Conservation (phyloP, 2,888 invertebrate species). For the Drosophila phalerata region DNA sequence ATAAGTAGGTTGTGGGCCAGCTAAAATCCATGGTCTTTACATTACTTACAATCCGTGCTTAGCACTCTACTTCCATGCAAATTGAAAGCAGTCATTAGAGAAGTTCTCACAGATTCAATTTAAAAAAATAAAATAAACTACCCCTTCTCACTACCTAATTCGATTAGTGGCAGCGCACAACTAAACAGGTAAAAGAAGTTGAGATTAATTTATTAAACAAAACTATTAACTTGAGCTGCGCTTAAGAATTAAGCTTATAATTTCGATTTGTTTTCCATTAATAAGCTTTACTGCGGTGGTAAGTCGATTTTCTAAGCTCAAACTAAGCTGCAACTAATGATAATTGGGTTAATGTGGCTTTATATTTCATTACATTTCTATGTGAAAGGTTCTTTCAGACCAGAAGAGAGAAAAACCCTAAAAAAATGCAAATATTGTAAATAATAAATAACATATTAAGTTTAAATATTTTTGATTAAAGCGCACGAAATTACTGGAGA, state of each 20-base stretch:
- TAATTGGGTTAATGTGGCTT: not conserved
- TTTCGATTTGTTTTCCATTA: not conserved
- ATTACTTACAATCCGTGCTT: not conserved
- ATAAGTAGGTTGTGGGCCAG: slow-evolving; percentile 39
- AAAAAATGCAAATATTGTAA: too few species aligned
- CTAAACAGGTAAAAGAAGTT: slow-evolving; percentile 15
- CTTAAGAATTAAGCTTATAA: slow-evolving; percentile 2
- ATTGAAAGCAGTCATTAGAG: slow-evolving; percentile 56
- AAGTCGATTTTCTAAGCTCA: not conserved
- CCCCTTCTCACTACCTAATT: not conserved
- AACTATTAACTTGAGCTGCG: slow-evolving; percentile 9
- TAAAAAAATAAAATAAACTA: slow-evolving; percentile 1
- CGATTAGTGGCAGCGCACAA: not conserved
- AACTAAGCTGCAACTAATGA: not conserved
- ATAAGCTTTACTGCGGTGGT: not conserved
- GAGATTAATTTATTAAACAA: not conserved
- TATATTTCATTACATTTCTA: not conserved
- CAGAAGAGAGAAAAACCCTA: too few species aligned
- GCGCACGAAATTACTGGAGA: too few species aligned
- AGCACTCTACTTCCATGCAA: slow-evolving; percentile 30
- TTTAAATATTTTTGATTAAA: too few species aligned
- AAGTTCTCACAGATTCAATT: slow-evolving; percentile 51
- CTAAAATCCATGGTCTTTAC: not conserved
- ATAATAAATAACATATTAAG: too few species aligned
- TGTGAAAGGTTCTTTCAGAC: not conserved